Evolutionary conservation across 2,797 vertebrate species (phyloP).

Genomic region (Luscinia megarhynchos): DNA sequence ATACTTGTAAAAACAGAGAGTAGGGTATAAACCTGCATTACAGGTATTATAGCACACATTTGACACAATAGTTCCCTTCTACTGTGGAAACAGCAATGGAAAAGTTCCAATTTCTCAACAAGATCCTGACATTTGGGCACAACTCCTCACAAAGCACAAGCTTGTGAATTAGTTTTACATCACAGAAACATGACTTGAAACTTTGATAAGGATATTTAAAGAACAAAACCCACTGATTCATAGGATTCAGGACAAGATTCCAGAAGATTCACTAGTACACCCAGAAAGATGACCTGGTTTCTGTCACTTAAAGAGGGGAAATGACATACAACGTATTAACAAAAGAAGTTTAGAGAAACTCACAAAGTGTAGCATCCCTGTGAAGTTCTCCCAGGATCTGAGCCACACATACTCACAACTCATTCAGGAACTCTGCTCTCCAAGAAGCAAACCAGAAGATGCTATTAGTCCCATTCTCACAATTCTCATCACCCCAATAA

Average conservation of each 20-base stretch:
- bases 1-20: slow-evolving; percentile 22
- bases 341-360: not conserved
- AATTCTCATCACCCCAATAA: not conserved
- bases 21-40: slow-evolving; percentile 23
- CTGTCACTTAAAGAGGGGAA: not conserved
- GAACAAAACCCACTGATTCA: not conserved
- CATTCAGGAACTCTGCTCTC: not conserved
- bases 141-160: not conserved
- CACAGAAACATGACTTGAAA: not conserved
- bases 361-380: not conserved
- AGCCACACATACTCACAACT: not conserved
- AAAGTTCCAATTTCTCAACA: not conserved
- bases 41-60: not conserved
- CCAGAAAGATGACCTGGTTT: not conserved
- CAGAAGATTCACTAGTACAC: not conserved
- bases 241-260: not conserved
- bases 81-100: slow-evolving; percentile 1
- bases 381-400: not conserved
- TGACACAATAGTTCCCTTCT: slow-evolving; percentile 1
- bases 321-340: not conserved
- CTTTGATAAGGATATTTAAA: not conserved
- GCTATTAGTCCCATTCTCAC: not conserved
- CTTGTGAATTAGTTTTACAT: not conserved
- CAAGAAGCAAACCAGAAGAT: not conserved
- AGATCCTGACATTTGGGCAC: not conserved